These are phyloP conservation scores for Solenopsis fugax DNA, from an alignment of 1,140 invertebrate genomes.

Conservation along the genomic window DNA sequence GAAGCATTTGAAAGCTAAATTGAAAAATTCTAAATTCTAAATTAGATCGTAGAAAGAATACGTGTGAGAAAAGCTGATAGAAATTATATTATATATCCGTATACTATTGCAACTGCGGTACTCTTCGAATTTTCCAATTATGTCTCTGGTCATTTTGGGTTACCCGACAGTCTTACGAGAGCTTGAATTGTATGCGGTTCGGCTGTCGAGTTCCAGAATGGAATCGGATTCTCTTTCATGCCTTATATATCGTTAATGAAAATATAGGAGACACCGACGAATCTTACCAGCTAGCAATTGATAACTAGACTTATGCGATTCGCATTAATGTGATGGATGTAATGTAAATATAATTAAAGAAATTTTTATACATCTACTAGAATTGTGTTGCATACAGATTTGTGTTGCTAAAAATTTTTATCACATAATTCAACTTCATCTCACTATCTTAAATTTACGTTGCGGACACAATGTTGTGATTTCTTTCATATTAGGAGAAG, in stretches of 20 bases:
- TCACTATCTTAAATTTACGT: neutral
- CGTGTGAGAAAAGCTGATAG: neutral
- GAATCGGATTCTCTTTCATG: too few species aligned
- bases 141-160: too few species aligned
- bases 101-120: too few species aligned
- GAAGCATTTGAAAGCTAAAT: neutral
- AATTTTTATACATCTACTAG: neutral
- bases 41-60: neutral
- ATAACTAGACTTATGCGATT: neutral
- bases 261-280: neutral
- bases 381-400: neutral
- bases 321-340: neutral
- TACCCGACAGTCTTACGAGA: too few species aligned
- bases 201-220: too few species aligned
- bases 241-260: too few species aligned
- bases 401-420: neutral
- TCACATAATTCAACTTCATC: neutral
- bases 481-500: conserved; percentile 31
- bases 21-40: neutral
- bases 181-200: too few species aligned
- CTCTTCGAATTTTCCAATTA: too few species aligned
- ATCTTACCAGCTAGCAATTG: too few species aligned
- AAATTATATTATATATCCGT: neutral
- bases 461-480: neutral
- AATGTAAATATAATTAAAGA: neutral